Base-by-base conservation (phyloP, 2,113 vertebrate genomes). In the Clupea harengus region DNA sequence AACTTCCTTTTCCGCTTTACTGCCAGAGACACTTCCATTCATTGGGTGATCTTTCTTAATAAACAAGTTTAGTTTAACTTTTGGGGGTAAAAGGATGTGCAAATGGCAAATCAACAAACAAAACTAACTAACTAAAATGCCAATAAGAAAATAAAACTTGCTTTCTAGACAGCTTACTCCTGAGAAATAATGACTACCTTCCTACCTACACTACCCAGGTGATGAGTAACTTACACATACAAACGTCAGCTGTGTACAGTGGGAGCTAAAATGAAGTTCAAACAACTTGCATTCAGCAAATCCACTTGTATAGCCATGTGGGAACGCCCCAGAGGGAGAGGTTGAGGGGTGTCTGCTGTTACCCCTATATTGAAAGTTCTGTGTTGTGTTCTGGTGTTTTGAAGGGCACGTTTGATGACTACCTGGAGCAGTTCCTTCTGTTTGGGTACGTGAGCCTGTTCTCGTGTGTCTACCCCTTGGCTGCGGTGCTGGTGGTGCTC, bases 381-480 rank as follows among this genome's bases (percentile, higher is more conserved):
- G 28, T 22, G 22, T 46, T n/a, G 1, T 82, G 18, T 8, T 75
- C 13, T 45, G 50, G n/a, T 84, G 50, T 84, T 54, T 85, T n/a
- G 9, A 0, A 99, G 98, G 98, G 98, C 0, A 99, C 98, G 11
- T 99, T 99, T 89, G 98, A 99, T 88, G 98, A 99, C 90, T 99
- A 99, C 92, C 91, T 99, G 93, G 98, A 99, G 90, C 89, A 98
- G 20, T 99, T 99, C 91, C 94, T 99, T 83, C 96, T 98, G 57
- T 99, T 99, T 67, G 98, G 98, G 18, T 99, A 99, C 0, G 98
- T 99, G 93, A 99, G 98, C 88, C 96, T 99, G 84, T 99, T 99
- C 93, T 99, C 98, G 0, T 99, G 97, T 54, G 97, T 99, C 83
- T 99, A 98, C 89, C 98, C 98, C 0, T 90, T 99, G 89, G 98